A percentile compares a stretch with the other conserved stretches of the same genome.
phyloP scores from a whole-genome alignment of 1,140 invertebrate genomes.

The Platyscapa corneri region DNA sequence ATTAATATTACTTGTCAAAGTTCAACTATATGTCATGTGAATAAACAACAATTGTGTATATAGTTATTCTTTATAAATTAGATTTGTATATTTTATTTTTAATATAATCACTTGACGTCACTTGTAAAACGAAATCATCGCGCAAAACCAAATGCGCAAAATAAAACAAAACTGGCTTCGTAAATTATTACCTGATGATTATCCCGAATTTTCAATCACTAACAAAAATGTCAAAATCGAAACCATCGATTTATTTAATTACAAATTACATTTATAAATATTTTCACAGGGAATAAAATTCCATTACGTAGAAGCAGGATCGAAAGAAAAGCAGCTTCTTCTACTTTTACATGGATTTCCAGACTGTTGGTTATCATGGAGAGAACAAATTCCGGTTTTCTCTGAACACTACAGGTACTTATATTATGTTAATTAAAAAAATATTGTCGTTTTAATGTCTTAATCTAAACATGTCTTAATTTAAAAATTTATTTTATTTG shows the following conservation, averaged over 20 bases:
- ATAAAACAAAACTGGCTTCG: not conserved
- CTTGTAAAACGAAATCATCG: not conserved
- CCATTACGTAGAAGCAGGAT: constrained; percentile 84
- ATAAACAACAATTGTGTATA: not conserved
- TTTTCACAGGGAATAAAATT: constrained; percentile 80
- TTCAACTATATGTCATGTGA: not conserved
- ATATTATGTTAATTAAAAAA: constrained; percentile 23
- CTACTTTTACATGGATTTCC: constrained; percentile 86
- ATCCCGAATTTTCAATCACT: not conserved
- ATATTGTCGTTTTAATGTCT: constrained; percentile 5
- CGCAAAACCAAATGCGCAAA: not conserved
- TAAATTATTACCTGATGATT: not conserved
- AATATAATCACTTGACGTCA: not conserved
- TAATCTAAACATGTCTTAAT: not conserved
- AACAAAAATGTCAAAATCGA: not conserved
- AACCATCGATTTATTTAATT: not conserved
- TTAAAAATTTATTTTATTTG: no score
- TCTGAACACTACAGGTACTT: constrained; percentile 75
- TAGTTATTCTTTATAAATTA: not conserved
- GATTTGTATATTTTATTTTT: not conserved
- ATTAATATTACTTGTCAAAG: not conserved
- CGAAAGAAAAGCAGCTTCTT: constrained; percentile 77
- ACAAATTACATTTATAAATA: not conserved
- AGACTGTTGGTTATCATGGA: constrained; percentile 84
- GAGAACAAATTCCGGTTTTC: constrained; percentile 78